These are phyloP conservation scores for Sakesphorus luctuosus DNA, from an alignment of 2,113 vertebrate species.

Conservation along the genomic window DNA sequence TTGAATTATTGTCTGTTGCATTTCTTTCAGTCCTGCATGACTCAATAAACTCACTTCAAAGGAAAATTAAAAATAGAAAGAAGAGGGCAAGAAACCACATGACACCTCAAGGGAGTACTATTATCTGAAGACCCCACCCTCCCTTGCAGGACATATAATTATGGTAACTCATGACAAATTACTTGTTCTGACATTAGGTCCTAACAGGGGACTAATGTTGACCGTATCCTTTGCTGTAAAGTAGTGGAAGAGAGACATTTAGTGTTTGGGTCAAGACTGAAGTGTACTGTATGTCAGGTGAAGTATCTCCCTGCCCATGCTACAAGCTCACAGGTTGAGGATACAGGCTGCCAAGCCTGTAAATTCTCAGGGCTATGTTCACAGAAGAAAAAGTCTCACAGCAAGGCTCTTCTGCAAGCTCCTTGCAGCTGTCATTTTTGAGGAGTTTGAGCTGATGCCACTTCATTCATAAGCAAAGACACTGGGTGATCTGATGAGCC, in stretches of 20 bases:
- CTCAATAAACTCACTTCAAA: slow-evolving; percentile 18
- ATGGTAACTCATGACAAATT: neutral
- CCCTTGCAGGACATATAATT: neutral
- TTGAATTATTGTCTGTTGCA: neutral
- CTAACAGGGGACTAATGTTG: neutral
- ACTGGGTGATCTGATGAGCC: neutral
- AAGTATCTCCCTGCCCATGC: neutral
- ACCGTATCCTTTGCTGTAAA: neutral
- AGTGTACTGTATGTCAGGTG: neutral
- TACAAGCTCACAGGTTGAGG: neutral
- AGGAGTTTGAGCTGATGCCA: neutral
- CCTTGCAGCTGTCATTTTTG: neutral
- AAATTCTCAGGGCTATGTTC: neutral
- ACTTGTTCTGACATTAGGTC: neutral
- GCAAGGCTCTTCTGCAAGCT: neutral
- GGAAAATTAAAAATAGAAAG: slow-evolving; percentile 21
- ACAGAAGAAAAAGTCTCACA: neutral
- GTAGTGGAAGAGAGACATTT: neutral
- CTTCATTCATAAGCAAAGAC: neutral
- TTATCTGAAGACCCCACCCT: neutral
- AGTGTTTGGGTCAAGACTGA: neutral
- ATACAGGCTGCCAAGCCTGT: neutral
- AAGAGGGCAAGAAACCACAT: neutral
- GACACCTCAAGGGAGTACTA: neutral
- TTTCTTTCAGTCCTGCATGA: neutral